These are phyloP conservation scores for Lottia gigantea DNA, from an alignment of 2,888 invertebrate genomes.

Conservation along the genomic window DNA sequence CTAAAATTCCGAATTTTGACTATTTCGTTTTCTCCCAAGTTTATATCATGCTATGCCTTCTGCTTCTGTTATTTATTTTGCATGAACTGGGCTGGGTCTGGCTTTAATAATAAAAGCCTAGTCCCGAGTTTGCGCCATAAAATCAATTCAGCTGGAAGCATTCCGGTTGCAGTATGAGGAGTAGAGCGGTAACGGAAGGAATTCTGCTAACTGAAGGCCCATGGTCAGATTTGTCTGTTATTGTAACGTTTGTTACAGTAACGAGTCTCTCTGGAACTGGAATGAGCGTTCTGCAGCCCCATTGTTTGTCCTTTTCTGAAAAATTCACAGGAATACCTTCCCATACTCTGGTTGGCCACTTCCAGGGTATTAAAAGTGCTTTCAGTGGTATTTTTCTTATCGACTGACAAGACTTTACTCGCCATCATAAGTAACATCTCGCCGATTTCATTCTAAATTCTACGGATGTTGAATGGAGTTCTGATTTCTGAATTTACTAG, in stretches of 20 bases:
- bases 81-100: not conserved
- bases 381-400: slow-evolving; percentile 26
- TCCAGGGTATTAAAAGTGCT: slow-evolving; percentile 45
- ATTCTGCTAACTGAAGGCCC: not conserved
- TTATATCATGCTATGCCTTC: no score
- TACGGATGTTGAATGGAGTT: slow-evolving; percentile 30
- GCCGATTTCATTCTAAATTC: slow-evolving; percentile 32
- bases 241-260: not conserved
- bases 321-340: slow-evolving; percentile 45
- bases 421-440: slow-evolving; percentile 23
- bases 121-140: slow-evolving; percentile 14
- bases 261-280: slow-evolving; percentile 40
- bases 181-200: not conserved
- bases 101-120: not conserved
- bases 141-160: no score
- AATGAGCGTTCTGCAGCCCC: slow-evolving; percentile 37
- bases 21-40: no score
- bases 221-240: not conserved
- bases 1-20: no score
- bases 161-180: no score
- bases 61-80: no score
- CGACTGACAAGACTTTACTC: slow-evolving; percentile 32
- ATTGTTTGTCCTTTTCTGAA: slow-evolving; percentile 37
- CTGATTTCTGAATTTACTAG: slow-evolving; percentile 12
- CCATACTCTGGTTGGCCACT: slow-evolving; percentile 42